Conservation (phyloP, 2,113 vertebrate species). For the Ariopsis seemanni region DNA sequence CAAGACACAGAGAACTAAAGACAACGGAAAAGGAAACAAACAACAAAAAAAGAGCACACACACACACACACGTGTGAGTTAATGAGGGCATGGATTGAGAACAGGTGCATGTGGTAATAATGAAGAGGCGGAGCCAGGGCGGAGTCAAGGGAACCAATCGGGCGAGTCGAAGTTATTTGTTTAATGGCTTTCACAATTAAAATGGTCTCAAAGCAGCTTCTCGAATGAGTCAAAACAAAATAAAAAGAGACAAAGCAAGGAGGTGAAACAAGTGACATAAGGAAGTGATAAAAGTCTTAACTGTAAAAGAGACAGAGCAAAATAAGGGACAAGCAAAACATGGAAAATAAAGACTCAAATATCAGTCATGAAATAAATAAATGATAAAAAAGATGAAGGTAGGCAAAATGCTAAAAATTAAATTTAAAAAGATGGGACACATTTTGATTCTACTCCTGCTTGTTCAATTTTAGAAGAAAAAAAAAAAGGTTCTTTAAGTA, state of each 20-base stretch:
- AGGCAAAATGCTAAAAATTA: not conserved
- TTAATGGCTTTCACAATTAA: not conserved
- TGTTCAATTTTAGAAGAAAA: not conserved
- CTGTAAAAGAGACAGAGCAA: not conserved
- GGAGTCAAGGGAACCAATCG: not conserved
- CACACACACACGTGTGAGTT: not conserved
- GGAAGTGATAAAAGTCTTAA: not conserved
- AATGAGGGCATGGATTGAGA: not conserved
- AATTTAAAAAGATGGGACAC: not conserved
- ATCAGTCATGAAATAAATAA: not conserved
- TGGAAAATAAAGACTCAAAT: not conserved
- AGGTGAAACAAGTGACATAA: not conserved
- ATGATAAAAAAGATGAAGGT: not conserved
- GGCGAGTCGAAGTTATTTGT: not conserved
- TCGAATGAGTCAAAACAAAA: not conserved
- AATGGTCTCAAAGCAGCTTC: not conserved
- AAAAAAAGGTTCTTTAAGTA: no score
- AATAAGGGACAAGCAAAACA: no score
- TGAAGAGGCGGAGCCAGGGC: conserved; percentile 4
- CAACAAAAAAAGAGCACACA: not conserved
- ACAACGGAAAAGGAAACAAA: not conserved
- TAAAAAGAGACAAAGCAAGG: not conserved
- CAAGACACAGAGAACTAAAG: not conserved
- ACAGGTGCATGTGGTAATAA: conserved; percentile 23
- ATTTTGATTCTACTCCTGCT: not conserved